Evolutionary conservation across 2,797 vertebrate species (phyloP), one percentile per base, ranked within the genome.

Genomic region (Betta splendens): DNA sequence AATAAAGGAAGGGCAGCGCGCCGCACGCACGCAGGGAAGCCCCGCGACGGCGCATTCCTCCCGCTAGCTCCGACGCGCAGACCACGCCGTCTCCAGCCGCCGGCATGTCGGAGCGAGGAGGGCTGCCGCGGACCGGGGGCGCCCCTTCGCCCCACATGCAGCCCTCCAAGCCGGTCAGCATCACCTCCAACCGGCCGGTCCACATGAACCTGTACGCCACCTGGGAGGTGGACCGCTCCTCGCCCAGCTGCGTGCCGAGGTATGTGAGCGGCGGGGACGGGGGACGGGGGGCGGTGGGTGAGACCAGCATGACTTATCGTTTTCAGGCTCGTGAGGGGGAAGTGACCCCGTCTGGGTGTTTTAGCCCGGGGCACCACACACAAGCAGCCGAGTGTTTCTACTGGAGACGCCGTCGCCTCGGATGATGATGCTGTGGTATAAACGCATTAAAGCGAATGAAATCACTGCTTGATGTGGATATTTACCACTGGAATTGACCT

Each of bases 181-280:
- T 92, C 87, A 79, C 81, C 79, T 89, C 93, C 71, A 89, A 90
- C 91, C 92, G 94, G 8, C 94, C 94, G 28, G 95, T 97, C 61
- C 94, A 95, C 81, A 97, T 96, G 95, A 97, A 96, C 92, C 93
- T 97, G 80, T 96, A 92, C 85, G 95, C 95, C 25, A 96, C 94
- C 79, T 97, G 95, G 95, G 95, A 97, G 79, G 95, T 95, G 83
- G 95, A 96, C 88, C 91, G 95, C 50, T 95, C 94, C 56, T 96
- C 94, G 7, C 92, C 95, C 81, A 95, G 94, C 92, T 96, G 95
- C 72, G 95, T 97, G 84, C 95, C 95, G 69, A 95, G 95, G 95
- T 96, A 91, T 76, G 83, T 64, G 45, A 15, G 9, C 23, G 50
- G 7, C 25, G 15, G 29, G 5, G 13, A 9, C 18, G 8, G 58